Conservation (phyloP, 2,888 invertebrate genomes). For the Sipunculus nudus region DNA sequence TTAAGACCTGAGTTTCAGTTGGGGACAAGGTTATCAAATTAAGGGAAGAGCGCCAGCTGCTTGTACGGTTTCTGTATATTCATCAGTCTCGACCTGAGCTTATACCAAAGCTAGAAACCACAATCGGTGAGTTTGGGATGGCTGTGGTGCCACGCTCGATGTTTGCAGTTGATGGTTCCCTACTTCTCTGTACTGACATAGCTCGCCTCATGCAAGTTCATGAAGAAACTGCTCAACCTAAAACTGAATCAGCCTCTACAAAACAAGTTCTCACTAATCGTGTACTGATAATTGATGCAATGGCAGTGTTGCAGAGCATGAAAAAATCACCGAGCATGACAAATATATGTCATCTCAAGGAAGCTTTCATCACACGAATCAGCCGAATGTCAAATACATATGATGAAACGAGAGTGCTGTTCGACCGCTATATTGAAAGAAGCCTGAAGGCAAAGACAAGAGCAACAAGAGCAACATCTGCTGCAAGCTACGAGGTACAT, state of each 20-base stretch:
- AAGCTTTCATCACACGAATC: slow-evolving; percentile 1
- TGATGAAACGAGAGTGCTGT: slow-evolving; percentile 4
- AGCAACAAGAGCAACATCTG: slow-evolving; percentile 11
- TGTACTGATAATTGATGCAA: no score
- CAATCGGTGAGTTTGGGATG: slow-evolving; percentile 21
- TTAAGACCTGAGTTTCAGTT: neutral
- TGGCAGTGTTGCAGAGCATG: slow-evolving; percentile 25
- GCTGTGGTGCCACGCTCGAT: slow-evolving; percentile 15
- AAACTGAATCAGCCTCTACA: no score
- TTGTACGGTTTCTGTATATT: slow-evolving; percentile 7
- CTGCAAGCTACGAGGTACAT: no score
- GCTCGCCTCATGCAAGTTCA: slow-evolving; percentile 18
- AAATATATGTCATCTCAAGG: slow-evolving; percentile 9
- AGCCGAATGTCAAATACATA: neutral
- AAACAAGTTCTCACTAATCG: no score
- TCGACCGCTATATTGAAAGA: slow-evolving; percentile 16
- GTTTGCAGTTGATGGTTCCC: slow-evolving; percentile 22
- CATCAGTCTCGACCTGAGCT: slow-evolving; percentile 11
- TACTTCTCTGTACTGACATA: slow-evolving; percentile 21
- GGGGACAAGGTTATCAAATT: slow-evolving; percentile 14
- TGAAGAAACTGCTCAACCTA: slow-evolving; percentile 6
- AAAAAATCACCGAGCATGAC: slow-evolving; percentile 6
- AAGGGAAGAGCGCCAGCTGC: slow-evolving; percentile 6
- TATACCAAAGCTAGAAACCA: slow-evolving; percentile 18
- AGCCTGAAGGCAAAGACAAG: slow-evolving; percentile 13